Conservation (phyloP, 2,888 invertebrate genomes). For the Phengaris alcon region DNA sequence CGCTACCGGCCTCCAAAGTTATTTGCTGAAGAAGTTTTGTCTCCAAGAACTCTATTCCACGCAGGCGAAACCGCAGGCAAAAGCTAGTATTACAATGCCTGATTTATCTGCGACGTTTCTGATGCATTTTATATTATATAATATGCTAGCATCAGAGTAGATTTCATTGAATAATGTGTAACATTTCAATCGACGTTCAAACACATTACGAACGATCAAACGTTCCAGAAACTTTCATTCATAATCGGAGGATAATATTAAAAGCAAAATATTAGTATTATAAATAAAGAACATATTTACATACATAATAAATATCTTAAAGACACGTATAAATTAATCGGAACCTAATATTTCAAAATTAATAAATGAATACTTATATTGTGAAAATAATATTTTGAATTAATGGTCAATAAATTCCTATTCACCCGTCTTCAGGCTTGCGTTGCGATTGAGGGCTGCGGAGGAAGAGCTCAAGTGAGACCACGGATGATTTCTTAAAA, state of each 20-base stretch:
- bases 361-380: constrained; percentile 80
- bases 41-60: too few relatives aligned
- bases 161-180: not conserved
- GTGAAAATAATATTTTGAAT: constrained; percentile 80
- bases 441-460: constrained; percentile 59
- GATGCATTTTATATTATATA: not conserved
- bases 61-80: not conserved
- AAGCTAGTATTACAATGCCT: not conserved
- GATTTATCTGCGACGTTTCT: not conserved
- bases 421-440: constrained; percentile 78
- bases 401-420: constrained; percentile 80
- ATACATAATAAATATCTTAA: constrained; percentile 79
- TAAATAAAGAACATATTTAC: constrained; percentile 78
- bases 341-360: constrained; percentile 80
- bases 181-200: constrained; percentile 24
- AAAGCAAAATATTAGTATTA: constrained; percentile 73
- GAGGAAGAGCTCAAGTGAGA: constrained; percentile 44
- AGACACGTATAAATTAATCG: constrained; percentile 80
- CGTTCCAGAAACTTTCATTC: constrained; percentile 35
- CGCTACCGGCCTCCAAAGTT: too few relatives aligned
- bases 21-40: too few relatives aligned
- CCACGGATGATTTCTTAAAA: constrained; percentile 32
- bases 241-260: constrained; percentile 51
- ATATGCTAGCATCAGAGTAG: not conserved
- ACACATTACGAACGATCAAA: constrained; percentile 2